Evolutionary conservation across 2,113 vertebrate species (phyloP).

Genomic region (Coturnix japonica): DNA sequence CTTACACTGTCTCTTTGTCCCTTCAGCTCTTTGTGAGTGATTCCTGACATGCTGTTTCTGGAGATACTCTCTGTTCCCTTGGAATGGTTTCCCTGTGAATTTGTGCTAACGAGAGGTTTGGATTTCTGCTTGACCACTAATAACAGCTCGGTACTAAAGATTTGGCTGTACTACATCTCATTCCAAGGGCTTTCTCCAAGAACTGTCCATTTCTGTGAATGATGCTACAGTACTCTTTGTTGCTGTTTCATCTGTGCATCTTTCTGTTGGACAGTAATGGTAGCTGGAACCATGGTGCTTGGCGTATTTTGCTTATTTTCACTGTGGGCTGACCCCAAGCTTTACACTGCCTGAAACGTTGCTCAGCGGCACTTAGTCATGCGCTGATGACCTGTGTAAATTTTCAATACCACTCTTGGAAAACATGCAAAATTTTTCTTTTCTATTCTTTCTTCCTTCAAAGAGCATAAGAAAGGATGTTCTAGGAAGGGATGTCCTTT

Average conservation of each 20-base stretch:
- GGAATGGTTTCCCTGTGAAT: not conserved
- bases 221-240: not conserved
- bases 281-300: not conserved
- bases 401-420: conserved; percentile 32
- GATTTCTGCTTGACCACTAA: not conserved
- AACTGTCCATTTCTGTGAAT: not conserved
- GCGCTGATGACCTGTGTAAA: not conserved
- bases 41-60: not conserved
- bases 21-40: not conserved
- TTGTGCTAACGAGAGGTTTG: not conserved
- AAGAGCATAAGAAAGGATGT: conserved; percentile 5
- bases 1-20: not conserved
- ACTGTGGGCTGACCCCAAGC: not conserved
- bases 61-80: not conserved
- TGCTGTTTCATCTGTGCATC: not conserved
- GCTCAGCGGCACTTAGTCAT: not conserved
- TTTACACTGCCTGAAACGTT: conserved; percentile 36
- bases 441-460: not conserved
- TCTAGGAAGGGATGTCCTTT: not conserved
- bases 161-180: not conserved
- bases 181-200: conserved; percentile 9
- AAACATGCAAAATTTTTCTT: not conserved
- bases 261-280: conserved; percentile 19
- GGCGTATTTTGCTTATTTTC: not conserved
- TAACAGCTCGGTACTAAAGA: not conserved